These are phyloP conservation scores for Heliconius himera DNA, from an alignment of 1,140 invertebrate species.

Conservation along the genomic window DNA sequence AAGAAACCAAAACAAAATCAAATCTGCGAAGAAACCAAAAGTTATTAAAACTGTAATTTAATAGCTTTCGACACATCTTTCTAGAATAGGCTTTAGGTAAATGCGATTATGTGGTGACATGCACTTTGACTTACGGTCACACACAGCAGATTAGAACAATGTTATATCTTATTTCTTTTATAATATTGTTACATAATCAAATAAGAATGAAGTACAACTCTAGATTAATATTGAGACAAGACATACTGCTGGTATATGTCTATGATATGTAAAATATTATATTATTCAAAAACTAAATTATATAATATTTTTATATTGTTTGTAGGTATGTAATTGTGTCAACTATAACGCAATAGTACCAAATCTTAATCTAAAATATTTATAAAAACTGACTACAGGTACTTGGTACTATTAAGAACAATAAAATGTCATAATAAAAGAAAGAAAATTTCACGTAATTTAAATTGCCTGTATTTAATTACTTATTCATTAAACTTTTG, in stretches of 20 bases:
- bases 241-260: no score
- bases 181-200: background rate
- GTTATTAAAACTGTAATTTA: background rate
- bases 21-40: background rate
- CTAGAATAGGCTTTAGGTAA: slow-evolving; percentile 9
- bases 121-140: background rate
- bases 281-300: no score
- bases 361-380: background rate
- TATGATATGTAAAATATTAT: no score
- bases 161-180: background rate
- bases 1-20: no score
- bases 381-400: background rate
- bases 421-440: background rate
- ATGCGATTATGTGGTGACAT: background rate
- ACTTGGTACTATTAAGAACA: background rate
- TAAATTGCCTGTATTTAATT: background rate
- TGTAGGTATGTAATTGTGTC: no score
- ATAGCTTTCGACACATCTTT: background rate
- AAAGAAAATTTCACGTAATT: background rate
- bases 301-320: no score
- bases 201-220: background rate
- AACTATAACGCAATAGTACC: background rate
- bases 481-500: background rate
- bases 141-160: background rate
- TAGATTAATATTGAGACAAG: no score